A percentile compares a stretch with the other conserved stretches of the same genome.
These are phyloP conservation scores for Limnephilus auricula DNA, from an alignment of 2,888 invertebrate species.

Conservation along the genomic window DNA sequence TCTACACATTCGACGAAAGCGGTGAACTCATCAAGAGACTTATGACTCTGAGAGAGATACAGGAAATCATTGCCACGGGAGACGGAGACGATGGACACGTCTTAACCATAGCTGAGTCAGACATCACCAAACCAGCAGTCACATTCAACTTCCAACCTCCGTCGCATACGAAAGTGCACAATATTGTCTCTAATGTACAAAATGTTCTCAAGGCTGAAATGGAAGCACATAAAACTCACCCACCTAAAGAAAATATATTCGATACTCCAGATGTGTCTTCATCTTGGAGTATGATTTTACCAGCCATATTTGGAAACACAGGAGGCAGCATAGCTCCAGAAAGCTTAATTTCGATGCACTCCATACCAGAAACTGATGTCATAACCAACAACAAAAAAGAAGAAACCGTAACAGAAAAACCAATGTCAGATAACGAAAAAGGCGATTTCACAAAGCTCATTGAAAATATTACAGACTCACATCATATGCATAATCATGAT, in stretches of 20 bases:
- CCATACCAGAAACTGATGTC: conserved; percentile 72
- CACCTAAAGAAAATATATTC: conserved; percentile 74
- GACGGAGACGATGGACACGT: conserved; percentile 81
- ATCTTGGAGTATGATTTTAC: conserved; percentile 89
- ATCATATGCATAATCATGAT: neutral
- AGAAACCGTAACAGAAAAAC: conserved; percentile 66
- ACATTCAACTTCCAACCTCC: conserved; percentile 77
- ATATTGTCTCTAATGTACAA: conserved; percentile 89
- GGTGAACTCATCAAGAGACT: conserved; percentile 89
- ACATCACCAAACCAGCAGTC: conserved; percentile 72
- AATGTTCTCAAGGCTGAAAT: conserved; percentile 89
- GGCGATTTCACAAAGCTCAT: conserved; percentile 52
- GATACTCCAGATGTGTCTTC: conserved; percentile 86
- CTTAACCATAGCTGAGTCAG: conserved; percentile 76
- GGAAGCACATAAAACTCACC: conserved; percentile 79
- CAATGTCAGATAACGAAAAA: conserved; percentile 34
- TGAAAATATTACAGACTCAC: conserved; percentile 66
- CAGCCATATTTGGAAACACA: conserved; percentile 87
- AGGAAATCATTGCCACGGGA: conserved; percentile 89
- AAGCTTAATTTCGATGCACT: conserved; percentile 71
- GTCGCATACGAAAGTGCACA: conserved; percentile 85
- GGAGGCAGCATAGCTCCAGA: conserved; percentile 80
- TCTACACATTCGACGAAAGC: conserved; percentile 90
- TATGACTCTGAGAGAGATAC: conserved; percentile 91
- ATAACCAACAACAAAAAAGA: conserved; percentile 67